phyloP scores from a whole-genome alignment of 2,113 vertebrate genomes.

The Nothocercus julius region DNA sequence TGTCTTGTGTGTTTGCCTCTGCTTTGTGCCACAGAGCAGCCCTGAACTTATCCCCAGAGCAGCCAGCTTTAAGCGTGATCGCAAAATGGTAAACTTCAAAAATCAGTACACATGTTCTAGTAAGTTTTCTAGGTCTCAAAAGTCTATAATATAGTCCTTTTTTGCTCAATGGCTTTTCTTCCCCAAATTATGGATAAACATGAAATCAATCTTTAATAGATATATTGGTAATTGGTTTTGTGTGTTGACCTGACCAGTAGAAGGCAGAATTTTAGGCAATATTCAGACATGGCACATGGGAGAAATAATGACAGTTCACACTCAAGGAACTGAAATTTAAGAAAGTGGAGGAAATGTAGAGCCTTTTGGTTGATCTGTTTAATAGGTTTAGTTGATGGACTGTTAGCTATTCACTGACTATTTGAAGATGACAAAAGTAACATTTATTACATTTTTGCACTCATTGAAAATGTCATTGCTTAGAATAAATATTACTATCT shows the following conservation, averaged over 20 bases:
- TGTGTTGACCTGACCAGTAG: accelerated
- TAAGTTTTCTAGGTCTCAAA: not conserved
- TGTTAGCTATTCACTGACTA: not conserved
- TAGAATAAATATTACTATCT: not conserved
- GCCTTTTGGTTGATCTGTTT: not conserved
- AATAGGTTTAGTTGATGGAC: not conserved
- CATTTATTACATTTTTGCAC: not conserved
- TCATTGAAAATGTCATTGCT: not conserved
- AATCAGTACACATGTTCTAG: not conserved
- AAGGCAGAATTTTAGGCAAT: not conserved
- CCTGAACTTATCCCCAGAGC: not conserved
- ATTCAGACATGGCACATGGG: not conserved
- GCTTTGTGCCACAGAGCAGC: not conserved
- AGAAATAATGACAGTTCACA: not conserved
- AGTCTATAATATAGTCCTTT: not conserved
- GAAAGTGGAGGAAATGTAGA: not conserved
- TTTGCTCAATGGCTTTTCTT: not conserved
- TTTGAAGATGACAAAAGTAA: not conserved
- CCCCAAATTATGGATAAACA: not conserved
- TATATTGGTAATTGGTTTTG: not conserved
- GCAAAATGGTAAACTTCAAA: not conserved
- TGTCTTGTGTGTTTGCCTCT: too few relatives aligned
- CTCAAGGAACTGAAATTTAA: not conserved
- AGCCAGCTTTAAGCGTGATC: not conserved
- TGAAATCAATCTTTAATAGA: not conserved